Evolutionary conservation across 2,888 invertebrate species (phyloP).

Genomic region (Epirrhoe alternata): DNA sequence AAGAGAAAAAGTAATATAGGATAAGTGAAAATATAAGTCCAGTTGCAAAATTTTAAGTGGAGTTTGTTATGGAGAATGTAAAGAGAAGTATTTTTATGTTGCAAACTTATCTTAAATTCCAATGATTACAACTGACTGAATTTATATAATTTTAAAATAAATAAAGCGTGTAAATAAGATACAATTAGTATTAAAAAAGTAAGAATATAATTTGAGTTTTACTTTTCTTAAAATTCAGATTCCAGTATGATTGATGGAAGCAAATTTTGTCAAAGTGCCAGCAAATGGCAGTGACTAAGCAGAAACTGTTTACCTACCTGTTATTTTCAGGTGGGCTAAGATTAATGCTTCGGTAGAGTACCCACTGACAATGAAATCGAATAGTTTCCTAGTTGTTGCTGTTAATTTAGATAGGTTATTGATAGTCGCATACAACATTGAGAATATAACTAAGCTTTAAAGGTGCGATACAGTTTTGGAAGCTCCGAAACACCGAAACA

Average conservation of each 20-base stretch:
- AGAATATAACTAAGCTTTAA: neutral
- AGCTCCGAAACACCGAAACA: neutral
- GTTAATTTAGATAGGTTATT: too few species aligned
- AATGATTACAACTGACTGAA: constrained; percentile 32
- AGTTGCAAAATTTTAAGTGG: neutral
- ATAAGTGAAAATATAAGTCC: neutral
- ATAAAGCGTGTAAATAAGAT: constrained; percentile 36
- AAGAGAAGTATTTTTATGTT: neutral
- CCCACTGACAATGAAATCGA: neutral
- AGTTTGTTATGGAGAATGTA: neutral
- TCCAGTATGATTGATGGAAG: constrained; percentile 21
- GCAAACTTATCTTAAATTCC: neutral
- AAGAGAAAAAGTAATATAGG: neutral
- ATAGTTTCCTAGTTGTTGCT: neutral
- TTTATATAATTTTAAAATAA: constrained; percentile 28
- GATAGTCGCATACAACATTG: too few species aligned
- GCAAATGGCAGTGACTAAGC: constrained; percentile 49
- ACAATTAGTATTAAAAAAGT: neutral
- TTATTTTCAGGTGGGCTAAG: constrained; percentile 65
- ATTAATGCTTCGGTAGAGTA: neutral
- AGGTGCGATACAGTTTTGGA: neutral
- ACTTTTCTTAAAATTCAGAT: neutral
- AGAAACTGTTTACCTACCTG: constrained; percentile 59
- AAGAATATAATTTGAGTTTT: neutral
- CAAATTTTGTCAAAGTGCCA: constrained; percentile 59